Conservation (phyloP, 2,888 invertebrate genomes). For the Trichopria drosophilae region DNA sequence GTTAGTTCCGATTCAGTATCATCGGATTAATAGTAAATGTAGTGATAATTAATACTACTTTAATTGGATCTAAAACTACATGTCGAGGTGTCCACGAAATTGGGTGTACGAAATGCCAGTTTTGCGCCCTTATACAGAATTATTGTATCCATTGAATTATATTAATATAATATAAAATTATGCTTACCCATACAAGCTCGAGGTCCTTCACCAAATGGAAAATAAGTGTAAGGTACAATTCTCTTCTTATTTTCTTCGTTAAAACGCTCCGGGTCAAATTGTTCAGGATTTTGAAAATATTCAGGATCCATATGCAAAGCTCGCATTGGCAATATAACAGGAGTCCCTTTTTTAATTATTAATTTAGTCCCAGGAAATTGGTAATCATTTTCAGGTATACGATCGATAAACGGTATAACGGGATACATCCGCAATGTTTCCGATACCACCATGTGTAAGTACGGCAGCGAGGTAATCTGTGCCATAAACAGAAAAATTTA, state of each 20-base stretch:
- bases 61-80: too few relatives aligned
- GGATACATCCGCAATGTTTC: conserved; percentile 58
- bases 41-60: too few relatives aligned
- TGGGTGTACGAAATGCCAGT: background rate
- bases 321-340: conserved; percentile 49
- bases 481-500: too few relatives aligned
- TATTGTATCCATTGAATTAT: background rate
- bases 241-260: conserved; percentile 47
- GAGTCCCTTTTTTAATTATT: conserved; percentile 49
- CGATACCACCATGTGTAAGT: conserved; percentile 46
- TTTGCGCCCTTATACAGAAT: too few relatives aligned
- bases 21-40: too few relatives aligned
- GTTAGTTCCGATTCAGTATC: too few relatives aligned
- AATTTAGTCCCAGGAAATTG: conserved; percentile 44
- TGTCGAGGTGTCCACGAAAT: too few relatives aligned
- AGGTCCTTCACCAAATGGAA: conserved; percentile 55
- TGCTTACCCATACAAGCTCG: conserved; percentile 51
- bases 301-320: conserved; percentile 55
- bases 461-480: conserved; percentile 37
- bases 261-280: conserved; percentile 58
- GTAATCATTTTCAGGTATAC: conserved; percentile 42
- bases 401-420: conserved; percentile 46
- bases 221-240: conserved; percentile 41
- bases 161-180: too few relatives aligned
- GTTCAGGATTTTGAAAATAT: conserved; percentile 54